These are phyloP conservation scores for Zaprionus lachaisei DNA, from an alignment of 1,140 invertebrate genomes.

Conservation along the genomic window DNA sequence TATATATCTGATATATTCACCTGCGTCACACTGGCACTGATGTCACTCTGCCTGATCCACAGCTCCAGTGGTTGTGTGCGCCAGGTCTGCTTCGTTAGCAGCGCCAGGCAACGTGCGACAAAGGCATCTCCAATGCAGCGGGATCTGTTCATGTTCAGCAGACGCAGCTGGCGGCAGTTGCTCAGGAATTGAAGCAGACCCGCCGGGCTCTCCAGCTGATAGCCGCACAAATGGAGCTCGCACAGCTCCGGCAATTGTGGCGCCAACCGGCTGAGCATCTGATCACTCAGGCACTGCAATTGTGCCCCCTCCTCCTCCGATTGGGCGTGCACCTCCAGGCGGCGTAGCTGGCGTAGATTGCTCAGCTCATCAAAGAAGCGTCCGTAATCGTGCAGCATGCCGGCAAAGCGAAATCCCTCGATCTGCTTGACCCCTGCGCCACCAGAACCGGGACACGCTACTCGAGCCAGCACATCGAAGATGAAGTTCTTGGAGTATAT, in stretches of 20 bases:
- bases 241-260: slow-evolving; percentile 45
- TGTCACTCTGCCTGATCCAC: slow-evolving; percentile 67
- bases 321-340: slow-evolving; percentile 54
- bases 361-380: slow-evolving; percentile 65
- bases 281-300: slow-evolving; percentile 61
- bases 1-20: slow-evolving; percentile 3
- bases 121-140: slow-evolving; percentile 57
- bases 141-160: slow-evolving; percentile 55
- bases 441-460: slow-evolving; percentile 41
- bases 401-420: slow-evolving; percentile 67
- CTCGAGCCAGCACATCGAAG: slow-evolving; percentile 68
- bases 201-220: slow-evolving; percentile 64
- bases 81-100: slow-evolving; percentile 65
- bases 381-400: slow-evolving; percentile 63
- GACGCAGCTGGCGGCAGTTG: slow-evolving; percentile 55
- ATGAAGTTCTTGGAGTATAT: slow-evolving; percentile 77
- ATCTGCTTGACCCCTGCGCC: slow-evolving; percentile 35
- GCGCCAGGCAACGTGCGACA: slow-evolving; percentile 53
- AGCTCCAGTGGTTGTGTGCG: slow-evolving; percentile 58
- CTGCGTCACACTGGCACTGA: slow-evolving; percentile 33
- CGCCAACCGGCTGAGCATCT: slow-evolving; percentile 51
- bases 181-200: slow-evolving; percentile 61
- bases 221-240: slow-evolving; percentile 67
- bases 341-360: slow-evolving; percentile 51
- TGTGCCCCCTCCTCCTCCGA: slow-evolving; percentile 24